Evolutionary conservation across 1,140 invertebrate species (phyloP), one percentile per base, ranked within the genome.

Genomic region (Ips nitidus): DNA sequence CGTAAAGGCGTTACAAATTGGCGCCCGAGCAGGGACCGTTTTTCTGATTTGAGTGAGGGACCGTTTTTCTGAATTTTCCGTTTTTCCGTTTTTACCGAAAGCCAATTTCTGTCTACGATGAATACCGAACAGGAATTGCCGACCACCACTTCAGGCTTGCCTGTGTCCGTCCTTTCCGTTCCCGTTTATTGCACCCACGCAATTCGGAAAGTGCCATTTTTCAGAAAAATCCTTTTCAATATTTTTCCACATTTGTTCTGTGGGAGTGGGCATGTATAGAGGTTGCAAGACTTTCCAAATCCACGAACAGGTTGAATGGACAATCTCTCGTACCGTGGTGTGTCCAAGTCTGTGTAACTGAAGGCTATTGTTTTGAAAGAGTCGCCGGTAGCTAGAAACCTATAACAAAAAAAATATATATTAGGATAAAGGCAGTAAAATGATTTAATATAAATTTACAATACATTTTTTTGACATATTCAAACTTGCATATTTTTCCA

Each of bases 181-280:
- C 22, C 80, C 82, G 74, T 84, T 81, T 36, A 86, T 69, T 3
- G 81, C 79, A n/a, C 82, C 81, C 41, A 83, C 60, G 71, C 82
- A 84, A 58, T 81, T 76, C 36, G 70, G 55, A 64, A 50, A 73
- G 36, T 73, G 71, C 64, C 79, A 81, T 55, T 67, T 61, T 50
- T 56, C 47, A 36, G 61, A 45, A 74, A 78, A 80, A 36, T 69
- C 70, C 22, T 73, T 64, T 62, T 72, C 58, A 52, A 78, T 78
- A 45, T 52, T 64, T 59, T 52, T 58, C 69, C 71, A 71, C 2
- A 41, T 37, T 4, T 71, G 5, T 42, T 41, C 22, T 42, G 63
- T 57, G 7, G 69, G 64, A 41, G 38, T 63, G 3, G 71, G 57
- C 69, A 71, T 73, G 2, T 58, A 52, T 5, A 67, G 6, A 57